Evolutionary conservation across 2,888 invertebrate genomes (phyloP).

Genomic region (Lochmaea crataegi): DNA sequence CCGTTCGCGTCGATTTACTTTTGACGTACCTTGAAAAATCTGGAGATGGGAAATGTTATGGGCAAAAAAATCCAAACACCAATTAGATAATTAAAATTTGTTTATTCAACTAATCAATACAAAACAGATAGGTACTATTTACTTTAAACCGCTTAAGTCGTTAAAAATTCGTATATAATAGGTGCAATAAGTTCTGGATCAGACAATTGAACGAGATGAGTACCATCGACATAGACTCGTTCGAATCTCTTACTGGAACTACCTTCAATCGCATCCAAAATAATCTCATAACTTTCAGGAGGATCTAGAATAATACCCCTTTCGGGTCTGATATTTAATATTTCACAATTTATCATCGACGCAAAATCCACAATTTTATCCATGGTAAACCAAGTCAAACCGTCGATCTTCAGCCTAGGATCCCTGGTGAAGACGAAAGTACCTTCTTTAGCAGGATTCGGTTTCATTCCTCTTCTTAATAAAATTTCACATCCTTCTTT

Average conservation of each 20-base stretch:
- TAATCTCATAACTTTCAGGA: constrained; percentile 73
- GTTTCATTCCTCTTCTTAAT: constrained; percentile 81
- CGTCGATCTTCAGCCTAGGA: constrained; percentile 78
- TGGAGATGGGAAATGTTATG: too few relatives aligned
- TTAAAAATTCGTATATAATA: constrained; percentile 74
- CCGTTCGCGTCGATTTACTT: too few relatives aligned
- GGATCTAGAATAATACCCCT: constrained; percentile 79
- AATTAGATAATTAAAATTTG: too few relatives aligned
- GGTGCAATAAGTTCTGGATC: constrained; percentile 75
- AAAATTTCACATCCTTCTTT: constrained; percentile 76
- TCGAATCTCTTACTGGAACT: constrained; percentile 70
- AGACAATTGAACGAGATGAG: constrained; percentile 86
- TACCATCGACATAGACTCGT: constrained; percentile 78
- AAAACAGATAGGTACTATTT: neutral
- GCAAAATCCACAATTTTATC: constrained; percentile 80
- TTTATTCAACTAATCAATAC: too few relatives aligned
- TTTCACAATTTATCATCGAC: constrained; percentile 76
- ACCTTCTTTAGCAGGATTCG: constrained; percentile 60
- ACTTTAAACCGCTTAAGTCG: too few relatives aligned
- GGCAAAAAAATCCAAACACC: too few relatives aligned
- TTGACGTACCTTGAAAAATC: too few relatives aligned
- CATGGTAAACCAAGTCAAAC: constrained; percentile 76
- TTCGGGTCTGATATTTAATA: constrained; percentile 80
- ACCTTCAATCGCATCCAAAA: constrained; percentile 74
- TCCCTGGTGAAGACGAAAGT: constrained; percentile 79